These are phyloP conservation scores for Stegophylla sp. DNA, from an alignment of 2,888 invertebrate species.

Conservation along the genomic window DNA sequence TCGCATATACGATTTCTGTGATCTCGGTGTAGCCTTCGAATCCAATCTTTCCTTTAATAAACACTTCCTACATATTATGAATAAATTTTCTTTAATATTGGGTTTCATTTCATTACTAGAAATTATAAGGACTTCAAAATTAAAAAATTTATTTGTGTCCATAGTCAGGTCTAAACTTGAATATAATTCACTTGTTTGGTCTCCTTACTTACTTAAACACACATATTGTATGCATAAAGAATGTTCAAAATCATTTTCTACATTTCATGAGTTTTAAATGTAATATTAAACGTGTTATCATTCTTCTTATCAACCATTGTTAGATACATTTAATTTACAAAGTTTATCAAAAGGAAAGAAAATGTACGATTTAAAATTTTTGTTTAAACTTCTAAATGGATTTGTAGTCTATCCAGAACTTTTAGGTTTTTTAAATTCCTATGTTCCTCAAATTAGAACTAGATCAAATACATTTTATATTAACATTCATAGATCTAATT, in stretches of 20 bases:
- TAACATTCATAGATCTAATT: too few relatives aligned
- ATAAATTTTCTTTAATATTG: background rate
- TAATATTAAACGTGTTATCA: background rate
- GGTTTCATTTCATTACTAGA: background rate
- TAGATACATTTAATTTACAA: background rate
- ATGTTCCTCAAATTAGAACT: conserved; percentile 10
- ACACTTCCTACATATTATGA: background rate
- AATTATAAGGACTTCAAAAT: background rate
- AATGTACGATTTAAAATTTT: background rate
- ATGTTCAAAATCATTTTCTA: background rate
- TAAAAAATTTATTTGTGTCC: background rate
- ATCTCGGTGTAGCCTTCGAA: background rate
- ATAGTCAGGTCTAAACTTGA: background rate
- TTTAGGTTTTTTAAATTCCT: background rate
- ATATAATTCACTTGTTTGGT: conserved; percentile 8
- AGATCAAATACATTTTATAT: too few relatives aligned
- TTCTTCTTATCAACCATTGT: conserved; percentile 1
- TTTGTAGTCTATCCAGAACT: background rate
- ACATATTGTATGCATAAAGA: background rate
- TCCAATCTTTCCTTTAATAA: background rate
- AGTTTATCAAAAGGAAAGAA: background rate
- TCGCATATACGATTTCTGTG: background rate
- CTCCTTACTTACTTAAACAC: background rate
- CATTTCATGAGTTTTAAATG: background rate
- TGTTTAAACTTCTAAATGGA: background rate